Evolutionary conservation across 2,113 vertebrate genomes (phyloP).

Genomic region (Gymnocephalus cernua): DNA sequence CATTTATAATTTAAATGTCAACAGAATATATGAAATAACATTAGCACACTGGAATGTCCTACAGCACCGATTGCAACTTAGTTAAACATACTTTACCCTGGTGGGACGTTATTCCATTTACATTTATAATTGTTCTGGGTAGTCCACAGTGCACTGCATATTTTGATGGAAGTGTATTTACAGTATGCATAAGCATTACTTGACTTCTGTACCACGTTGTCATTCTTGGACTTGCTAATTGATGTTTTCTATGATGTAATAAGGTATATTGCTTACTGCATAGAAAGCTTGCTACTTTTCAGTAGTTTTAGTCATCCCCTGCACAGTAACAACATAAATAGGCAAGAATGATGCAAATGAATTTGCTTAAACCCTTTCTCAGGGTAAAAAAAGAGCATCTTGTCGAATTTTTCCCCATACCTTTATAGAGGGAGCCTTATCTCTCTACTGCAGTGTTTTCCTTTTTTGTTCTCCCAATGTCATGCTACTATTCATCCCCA

Average conservation of each 20-base stretch:
- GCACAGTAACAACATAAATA: constrained; percentile 36
- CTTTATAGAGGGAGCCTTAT: constrained; percentile 74
- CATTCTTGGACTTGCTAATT: constrained; percentile 8
- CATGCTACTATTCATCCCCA: constrained; percentile 81
- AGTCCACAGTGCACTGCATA: background rate
- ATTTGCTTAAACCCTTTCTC: constrained; percentile 63
- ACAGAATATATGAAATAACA: constrained; percentile 53
- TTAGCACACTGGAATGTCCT: constrained; percentile 30
- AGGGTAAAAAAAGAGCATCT: constrained; percentile 69
- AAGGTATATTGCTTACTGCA: background rate
- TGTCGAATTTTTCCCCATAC: constrained; percentile 59
- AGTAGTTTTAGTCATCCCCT: constrained; percentile 20
- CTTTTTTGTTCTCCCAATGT: constrained; percentile 81
- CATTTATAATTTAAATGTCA: constrained; percentile 63
- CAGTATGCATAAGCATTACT: background rate
- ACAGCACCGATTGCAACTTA: constrained; percentile 26
- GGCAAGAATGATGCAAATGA: constrained; percentile 41
- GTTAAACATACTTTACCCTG: constrained; percentile 47
- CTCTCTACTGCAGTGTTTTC: constrained; percentile 73
- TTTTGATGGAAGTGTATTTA: background rate
- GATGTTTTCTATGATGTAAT: background rate
- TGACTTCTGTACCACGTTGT: background rate
- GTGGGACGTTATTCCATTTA: constrained; percentile 26
- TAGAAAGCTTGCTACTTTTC: constrained; percentile 7
- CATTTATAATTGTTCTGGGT: background rate